phyloP scores from a whole-genome alignment of 2,113 vertebrate species.

The Gnathonemus echidnorhynchus region DNA sequence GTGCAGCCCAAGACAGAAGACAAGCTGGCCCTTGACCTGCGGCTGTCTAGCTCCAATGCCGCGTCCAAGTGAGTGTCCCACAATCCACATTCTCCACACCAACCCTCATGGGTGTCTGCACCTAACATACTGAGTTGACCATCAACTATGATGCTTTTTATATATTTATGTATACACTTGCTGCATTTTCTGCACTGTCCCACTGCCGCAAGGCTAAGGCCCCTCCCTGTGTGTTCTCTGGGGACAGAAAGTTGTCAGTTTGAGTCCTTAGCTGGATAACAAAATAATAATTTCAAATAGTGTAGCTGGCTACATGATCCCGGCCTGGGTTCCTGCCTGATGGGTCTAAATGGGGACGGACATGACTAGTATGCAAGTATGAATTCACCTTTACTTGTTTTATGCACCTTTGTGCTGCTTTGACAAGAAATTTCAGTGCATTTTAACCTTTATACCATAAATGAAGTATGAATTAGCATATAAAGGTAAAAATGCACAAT shows the following conservation, averaged over 20 bases:
- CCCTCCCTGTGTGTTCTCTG: background rate
- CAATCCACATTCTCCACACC: background rate
- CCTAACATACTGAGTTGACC: background rate
- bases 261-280: conserved; percentile 20
- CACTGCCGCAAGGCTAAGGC: background rate
- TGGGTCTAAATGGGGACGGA: background rate
- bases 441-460: background rate
- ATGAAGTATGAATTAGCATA: background rate
- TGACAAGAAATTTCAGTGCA: background rate
- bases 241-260: background rate
- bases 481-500: background rate
- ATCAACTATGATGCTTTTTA: background rate
- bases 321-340: background rate
- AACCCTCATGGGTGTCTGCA: background rate
- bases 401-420: background rate
- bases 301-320: background rate
- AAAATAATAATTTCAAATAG: conserved; percentile 17
- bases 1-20: conserved; percentile 68
- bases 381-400: background rate
- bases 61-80: conserved; percentile 76
- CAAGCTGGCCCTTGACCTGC: conserved; percentile 77
- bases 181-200: background rate
- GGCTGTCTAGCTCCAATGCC: conserved; percentile 84
- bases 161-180: background rate
- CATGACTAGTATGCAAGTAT: background rate